These are phyloP conservation scores for Furnarius figulus DNA, from an alignment of 2,113 vertebrate species.

Conservation along the genomic window DNA sequence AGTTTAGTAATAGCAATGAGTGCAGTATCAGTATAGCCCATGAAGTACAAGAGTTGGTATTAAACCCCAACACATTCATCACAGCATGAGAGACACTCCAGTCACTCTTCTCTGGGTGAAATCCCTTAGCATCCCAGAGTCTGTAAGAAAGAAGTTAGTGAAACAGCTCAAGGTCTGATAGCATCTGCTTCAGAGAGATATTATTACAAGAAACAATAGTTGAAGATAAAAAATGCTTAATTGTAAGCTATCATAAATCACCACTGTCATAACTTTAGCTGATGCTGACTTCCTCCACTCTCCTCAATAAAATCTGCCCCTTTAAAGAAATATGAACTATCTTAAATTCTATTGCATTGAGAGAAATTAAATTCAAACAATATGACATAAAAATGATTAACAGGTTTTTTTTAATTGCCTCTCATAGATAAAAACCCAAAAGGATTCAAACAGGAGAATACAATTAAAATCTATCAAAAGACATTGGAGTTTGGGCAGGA, in stretches of 20 bases:
- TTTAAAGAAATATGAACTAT: not conserved
- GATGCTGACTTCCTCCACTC: not conserved
- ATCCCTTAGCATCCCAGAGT: not conserved
- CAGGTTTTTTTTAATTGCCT: not conserved
- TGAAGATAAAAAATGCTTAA: not conserved
- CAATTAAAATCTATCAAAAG: not conserved
- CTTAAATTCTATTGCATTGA: not conserved
- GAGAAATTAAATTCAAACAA: not conserved
- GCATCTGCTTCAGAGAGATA: not conserved
- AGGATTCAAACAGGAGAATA: not conserved
- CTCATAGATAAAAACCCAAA: not conserved
- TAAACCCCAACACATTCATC: not conserved
- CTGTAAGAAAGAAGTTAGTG: not conserved
- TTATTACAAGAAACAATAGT: not conserved
- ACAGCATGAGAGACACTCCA: not conserved
- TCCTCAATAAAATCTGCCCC: not conserved
- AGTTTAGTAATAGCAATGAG: not conserved
- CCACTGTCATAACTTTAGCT: not conserved
- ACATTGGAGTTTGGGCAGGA: not conserved
- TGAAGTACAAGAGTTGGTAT: not conserved
- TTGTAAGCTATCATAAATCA: not conserved
- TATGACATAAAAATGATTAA: not conserved
- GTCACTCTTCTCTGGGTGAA: not conserved
- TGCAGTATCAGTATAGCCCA: not conserved
- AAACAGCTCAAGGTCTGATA: not conserved